Evolutionary conservation across 2,113 vertebrate species (phyloP).

Genomic region (Galeopterus variegatus): DNA sequence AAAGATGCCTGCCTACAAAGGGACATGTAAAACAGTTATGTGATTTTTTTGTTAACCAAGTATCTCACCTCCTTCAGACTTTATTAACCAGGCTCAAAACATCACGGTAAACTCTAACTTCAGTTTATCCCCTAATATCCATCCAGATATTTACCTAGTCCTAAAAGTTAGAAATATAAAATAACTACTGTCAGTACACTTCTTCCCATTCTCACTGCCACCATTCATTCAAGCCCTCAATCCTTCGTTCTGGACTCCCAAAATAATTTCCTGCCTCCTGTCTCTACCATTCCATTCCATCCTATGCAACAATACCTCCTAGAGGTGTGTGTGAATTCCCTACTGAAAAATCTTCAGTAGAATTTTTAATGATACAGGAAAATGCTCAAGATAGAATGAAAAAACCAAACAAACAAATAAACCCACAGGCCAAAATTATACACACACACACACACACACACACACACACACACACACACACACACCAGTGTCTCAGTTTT

Average conservation of each 20-base stretch:
- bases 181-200: neutral
- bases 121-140: neutral
- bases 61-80: constrained; percentile 6
- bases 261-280: neutral
- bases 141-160: neutral
- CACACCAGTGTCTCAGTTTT: neutral
- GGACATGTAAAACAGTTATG: neutral
- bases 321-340: neutral
- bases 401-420: neutral
- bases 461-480: too few relatives aligned
- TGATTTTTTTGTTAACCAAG: constrained; percentile 45
- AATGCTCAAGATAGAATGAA: constrained; percentile 12
- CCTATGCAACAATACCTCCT: neutral
- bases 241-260: neutral
- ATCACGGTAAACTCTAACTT: neutral
- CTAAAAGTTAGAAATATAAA: neutral
- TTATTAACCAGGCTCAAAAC: constrained; percentile 34
- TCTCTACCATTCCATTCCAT: neutral
- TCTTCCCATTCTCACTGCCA: neutral
- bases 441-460: too few relatives aligned
- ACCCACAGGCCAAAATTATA: neutral
- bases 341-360: constrained; percentile 30
- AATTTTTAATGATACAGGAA: constrained; percentile 45
- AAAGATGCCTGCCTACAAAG: neutral
- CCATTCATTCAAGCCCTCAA: neutral